These are phyloP conservation scores for Eucriotettix oculatus DNA, from an alignment of 2,888 invertebrate species.

Conservation along the genomic window DNA sequence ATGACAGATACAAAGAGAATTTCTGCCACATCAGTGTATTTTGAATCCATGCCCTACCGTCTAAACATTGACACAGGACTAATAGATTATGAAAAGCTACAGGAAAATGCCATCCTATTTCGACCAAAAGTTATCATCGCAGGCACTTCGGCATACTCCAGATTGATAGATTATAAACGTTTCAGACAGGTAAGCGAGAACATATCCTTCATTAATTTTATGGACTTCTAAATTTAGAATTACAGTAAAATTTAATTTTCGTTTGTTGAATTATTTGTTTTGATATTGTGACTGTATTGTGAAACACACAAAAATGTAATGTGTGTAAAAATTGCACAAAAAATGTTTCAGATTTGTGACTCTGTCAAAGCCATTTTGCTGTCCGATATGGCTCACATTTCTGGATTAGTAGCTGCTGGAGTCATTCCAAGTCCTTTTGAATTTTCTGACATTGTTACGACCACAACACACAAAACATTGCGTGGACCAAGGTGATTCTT, in stretches of 20 bases:
- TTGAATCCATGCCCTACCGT: constrained; percentile 42
- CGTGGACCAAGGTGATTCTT: constrained; percentile 30
- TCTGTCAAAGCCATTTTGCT: constrained; percentile 33
- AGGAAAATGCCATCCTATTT: constrained; percentile 31
- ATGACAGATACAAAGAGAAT: constrained; percentile 35
- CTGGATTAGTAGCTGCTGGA: constrained; percentile 36
- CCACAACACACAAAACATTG: constrained; percentile 42
- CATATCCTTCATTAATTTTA: not conserved
- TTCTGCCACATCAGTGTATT: constrained; percentile 39
- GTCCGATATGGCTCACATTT: constrained; percentile 45
- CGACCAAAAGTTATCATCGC: constrained; percentile 38
- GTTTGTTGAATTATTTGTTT: not conserved
- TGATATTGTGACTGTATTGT: not conserved
- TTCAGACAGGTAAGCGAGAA: constrained; percentile 24
- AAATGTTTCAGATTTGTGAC: constrained; percentile 24
- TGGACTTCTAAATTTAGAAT: no score
- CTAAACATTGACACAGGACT: constrained; percentile 32
- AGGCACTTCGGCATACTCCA: constrained; percentile 31
- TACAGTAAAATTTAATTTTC: not conserved
- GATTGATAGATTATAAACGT: constrained; percentile 31
- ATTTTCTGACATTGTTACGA: constrained; percentile 38
- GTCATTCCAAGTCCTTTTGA: constrained; percentile 36
- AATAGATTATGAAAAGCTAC: constrained; percentile 38
- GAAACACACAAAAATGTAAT: not conserved
- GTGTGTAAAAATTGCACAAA: no score